Base-by-base conservation (phyloP, 1,140 invertebrate species). In the Mesaphorura yosii region DNA sequence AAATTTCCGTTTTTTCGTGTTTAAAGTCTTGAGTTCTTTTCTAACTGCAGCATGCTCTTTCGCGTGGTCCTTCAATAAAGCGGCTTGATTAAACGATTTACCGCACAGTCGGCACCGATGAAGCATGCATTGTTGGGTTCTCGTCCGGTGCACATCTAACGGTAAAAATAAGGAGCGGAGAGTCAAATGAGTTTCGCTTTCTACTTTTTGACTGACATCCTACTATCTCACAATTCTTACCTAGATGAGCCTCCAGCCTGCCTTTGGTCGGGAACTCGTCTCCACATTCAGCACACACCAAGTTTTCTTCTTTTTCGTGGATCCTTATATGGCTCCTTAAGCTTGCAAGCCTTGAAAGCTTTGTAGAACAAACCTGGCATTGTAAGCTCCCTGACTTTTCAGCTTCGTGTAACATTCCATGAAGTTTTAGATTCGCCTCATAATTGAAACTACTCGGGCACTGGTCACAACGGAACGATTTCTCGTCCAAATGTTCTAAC, bases 291-390 rank as follows among this genome's bases (percentile, higher is more conserved):
- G 72, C 70, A 65, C 82, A 84, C 58, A 77, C 75, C 14, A 81
- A 66, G 61, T 72, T 78, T 64, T 84, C 81, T 59, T 84, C 81
- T 57, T 75, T 75, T 64, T 81, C 75, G 59, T 84, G 82, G 5
- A 81, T 53, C 64, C 77, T 66, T 53, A 84, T 72, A 64, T 84
- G 82, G n/a, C 79, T 75, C 58, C 82, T 84, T 3, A 83, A 71
- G 66, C 79, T 78, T 15, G 82, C 81, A 38, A 81, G 67, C 46
- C 82, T 69, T 1, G 77, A 73, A 66, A 83, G 83, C 57, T 73
- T 77, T 65, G 73, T 73, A n/a, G 68, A 66, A 49, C 61, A 63
- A n/a, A 70, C 68, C 31, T 70, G 67, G 65, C 82, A 84, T 60
- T 79, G 75, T 0, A 81, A 80, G 69, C 80, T 83, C 31, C 70